A percentile compares a stretch with the other conserved stretches of the same genome.
phyloP scores from a whole-genome alignment of 2,797 vertebrate species.

The Bufotes viridis region DNA sequence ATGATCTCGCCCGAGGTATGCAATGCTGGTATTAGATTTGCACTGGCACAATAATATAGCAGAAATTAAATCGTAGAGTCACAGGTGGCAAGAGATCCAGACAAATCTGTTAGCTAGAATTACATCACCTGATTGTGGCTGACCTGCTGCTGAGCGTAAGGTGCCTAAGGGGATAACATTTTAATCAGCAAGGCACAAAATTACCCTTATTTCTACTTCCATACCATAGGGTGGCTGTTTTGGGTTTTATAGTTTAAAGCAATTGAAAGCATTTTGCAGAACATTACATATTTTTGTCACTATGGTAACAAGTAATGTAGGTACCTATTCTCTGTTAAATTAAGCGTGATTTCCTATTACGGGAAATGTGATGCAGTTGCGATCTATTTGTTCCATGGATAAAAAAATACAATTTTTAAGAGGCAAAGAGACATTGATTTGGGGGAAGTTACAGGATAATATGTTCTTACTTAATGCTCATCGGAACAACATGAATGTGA shows the following conservation, averaged over 20 bases:
- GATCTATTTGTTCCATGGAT: constrained; percentile 52
- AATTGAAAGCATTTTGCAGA: constrained; percentile 59
- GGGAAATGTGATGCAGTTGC: constrained; percentile 61
- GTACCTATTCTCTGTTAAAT: constrained; percentile 59
- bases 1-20: constrained; percentile 52
- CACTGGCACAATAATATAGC: constrained; percentile 57
- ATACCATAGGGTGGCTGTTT: constrained; percentile 53
- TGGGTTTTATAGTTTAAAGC: constrained; percentile 57
- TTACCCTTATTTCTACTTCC: constrained; percentile 59
- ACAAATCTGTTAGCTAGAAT: constrained; percentile 61
- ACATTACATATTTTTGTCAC: constrained; percentile 63
- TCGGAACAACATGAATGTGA: not conserved
- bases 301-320: constrained; percentile 62
- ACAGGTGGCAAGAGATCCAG: constrained; percentile 56
- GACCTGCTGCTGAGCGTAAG: constrained; percentile 59
- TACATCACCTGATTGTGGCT: constrained; percentile 62
- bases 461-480: constrained; percentile 37
- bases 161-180: constrained; percentile 62
- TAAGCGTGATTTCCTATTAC: constrained; percentile 60
- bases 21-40: constrained; percentile 58
- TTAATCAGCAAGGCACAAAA: constrained; percentile 62
- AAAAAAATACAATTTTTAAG: constrained; percentile 36
- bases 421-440: constrained; percentile 36
- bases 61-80: constrained; percentile 59
- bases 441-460: constrained; percentile 20